A percentile compares a stretch with the other conserved stretches of the same genome.
Conservation (phyloP, 2,888 invertebrate species). For the Agrochola circellaris region DNA sequence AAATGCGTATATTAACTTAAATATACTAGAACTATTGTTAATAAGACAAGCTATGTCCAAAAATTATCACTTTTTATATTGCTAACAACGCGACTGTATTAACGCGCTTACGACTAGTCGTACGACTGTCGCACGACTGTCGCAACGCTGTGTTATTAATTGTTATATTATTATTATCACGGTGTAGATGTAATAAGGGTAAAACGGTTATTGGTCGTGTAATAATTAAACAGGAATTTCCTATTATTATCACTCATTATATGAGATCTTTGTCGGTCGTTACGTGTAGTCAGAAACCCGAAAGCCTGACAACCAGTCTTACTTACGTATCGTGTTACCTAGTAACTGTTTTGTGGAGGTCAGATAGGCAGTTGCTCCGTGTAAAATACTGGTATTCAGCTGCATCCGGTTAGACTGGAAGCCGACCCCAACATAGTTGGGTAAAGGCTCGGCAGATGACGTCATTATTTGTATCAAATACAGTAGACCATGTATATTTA, state of each 20-base stretch:
- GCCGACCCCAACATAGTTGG: not conserved
- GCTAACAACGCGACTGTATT: conserved; percentile 33
- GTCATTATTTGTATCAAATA: not conserved
- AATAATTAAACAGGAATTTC: conserved; percentile 12
- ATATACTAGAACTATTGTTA: conserved; percentile 39
- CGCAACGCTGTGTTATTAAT: conserved; percentile 48
- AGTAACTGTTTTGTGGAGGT: not conserved
- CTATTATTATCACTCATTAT: no score
- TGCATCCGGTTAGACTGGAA: conserved; percentile 7
- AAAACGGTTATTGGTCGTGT: conserved; percentile 22
- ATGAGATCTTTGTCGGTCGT: not conserved
- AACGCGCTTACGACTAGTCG: conserved; percentile 42
- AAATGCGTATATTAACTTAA: conserved; percentile 40
- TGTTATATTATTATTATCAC: conserved; percentile 49
- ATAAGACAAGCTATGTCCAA: conserved; percentile 51
- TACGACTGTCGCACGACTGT: conserved; percentile 42
- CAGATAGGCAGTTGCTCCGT: not conserved
- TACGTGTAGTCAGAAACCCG: not conserved
- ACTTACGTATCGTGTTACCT: not conserved
- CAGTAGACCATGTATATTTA: no score
- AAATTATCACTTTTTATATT: conserved; percentile 49
- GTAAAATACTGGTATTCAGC: no score
- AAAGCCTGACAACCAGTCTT: not conserved
- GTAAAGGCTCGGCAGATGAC: not conserved
- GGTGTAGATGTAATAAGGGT: conserved; percentile 47